Evolutionary conservation across 2,113 vertebrate genomes (phyloP).

Genomic region (Ceratotherium simum): DNA sequence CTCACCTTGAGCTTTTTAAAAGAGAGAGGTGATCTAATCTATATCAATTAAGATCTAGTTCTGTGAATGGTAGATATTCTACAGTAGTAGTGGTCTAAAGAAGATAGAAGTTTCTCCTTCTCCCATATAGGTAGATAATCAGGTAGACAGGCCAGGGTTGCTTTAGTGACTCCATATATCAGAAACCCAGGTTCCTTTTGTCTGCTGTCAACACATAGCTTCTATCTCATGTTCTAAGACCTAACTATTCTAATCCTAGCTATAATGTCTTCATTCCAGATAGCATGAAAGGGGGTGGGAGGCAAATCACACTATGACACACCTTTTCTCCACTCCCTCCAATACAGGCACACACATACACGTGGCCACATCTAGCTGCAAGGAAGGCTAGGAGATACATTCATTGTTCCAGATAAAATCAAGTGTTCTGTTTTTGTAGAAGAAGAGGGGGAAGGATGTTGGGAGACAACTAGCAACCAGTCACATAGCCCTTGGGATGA

Average conservation of each 20-base stretch:
- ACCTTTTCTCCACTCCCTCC: background rate
- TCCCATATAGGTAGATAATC: background rate
- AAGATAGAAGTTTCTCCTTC: background rate
- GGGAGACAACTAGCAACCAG: background rate
- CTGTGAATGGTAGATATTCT: background rate
- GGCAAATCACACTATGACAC: background rate
- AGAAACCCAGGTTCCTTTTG: slow-evolving; percentile 23
- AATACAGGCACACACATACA: background rate
- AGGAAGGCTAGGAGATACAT: background rate
- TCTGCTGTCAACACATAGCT: background rate
- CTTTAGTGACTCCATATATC: background rate
- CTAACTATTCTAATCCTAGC: background rate
- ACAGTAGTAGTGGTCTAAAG: background rate
- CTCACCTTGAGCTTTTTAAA: background rate
- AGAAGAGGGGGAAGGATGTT: background rate
- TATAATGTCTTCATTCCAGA: slow-evolving; percentile 25
- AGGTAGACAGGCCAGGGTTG: background rate
- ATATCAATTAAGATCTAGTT: background rate
- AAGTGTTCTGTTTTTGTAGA: background rate
- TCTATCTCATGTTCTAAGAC: background rate
- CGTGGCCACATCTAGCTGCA: background rate
- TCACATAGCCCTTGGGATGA: background rate
- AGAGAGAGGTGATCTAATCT: background rate
- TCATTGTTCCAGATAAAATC: slow-evolving; percentile 13
- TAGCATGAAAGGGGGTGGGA: background rate